These are phyloP conservation scores for Drosophila ambigua DNA, from an alignment of 1,140 invertebrate genomes.

Conservation along the genomic window DNA sequence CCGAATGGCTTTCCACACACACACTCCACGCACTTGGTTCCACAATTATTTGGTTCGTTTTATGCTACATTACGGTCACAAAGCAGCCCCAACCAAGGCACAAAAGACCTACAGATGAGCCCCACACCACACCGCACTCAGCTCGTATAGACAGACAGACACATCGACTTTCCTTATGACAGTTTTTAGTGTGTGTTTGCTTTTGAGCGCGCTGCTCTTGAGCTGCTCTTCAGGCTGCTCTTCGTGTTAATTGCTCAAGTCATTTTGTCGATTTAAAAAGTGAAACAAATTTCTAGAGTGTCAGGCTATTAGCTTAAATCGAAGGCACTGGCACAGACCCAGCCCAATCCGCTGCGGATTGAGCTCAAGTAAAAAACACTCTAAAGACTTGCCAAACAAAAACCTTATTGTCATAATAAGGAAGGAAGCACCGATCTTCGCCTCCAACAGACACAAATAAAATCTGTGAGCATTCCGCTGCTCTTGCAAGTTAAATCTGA, in stretches of 20 bases:
- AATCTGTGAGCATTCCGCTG: constrained; percentile 4
- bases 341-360: constrained; percentile 26
- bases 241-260: constrained; percentile 66
- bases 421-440: neutral
- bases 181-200: constrained; percentile 46
- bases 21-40: constrained; percentile 71
- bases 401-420: constrained; percentile 24
- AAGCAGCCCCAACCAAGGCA: constrained; percentile 22
- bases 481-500: constrained; percentile 37
- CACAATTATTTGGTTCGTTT: constrained; percentile 79
- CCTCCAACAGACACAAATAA: constrained; percentile 11
- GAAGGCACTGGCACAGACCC: constrained; percentile 45
- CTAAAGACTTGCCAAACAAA: constrained; percentile 36
- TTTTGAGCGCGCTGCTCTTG: constrained; percentile 8
- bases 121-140: neutral
- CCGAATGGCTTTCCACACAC: constrained; percentile 70
- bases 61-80: constrained; percentile 74
- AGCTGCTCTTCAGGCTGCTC: constrained; percentile 11
- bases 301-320: constrained; percentile 68
- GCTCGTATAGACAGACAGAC: constrained; percentile 3
- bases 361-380: constrained; percentile 23
- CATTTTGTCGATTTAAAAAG: constrained; percentile 69
- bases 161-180: constrained; percentile 68
- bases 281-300: constrained; percentile 80
- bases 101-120: constrained; percentile 60